Evolutionary conservation across 2,797 vertebrate species (phyloP).

Genomic region (Falco biarmicus): DNA sequence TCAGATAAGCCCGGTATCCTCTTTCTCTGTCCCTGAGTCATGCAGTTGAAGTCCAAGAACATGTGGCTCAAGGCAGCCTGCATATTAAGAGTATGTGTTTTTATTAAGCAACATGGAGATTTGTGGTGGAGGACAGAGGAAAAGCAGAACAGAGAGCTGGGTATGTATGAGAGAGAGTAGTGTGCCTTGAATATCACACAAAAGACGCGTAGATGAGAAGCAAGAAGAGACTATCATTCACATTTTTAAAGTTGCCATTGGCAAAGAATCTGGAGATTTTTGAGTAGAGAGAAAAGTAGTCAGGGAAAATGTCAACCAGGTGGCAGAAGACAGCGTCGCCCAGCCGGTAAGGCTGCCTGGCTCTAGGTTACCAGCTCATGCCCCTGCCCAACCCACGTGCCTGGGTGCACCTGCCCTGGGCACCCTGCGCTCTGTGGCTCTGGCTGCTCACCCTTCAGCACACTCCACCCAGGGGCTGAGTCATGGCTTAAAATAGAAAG

Average conservation of each 20-base stretch:
- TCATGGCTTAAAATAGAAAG: slow-evolving; percentile 25
- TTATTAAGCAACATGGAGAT: neutral
- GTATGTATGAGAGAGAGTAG: neutral
- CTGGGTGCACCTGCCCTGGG: neutral
- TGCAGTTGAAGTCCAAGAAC: neutral
- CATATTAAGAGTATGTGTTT: neutral
- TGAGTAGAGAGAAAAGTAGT: neutral
- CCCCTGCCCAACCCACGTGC: neutral
- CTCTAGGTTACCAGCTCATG: neutral
- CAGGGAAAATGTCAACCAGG: neutral
- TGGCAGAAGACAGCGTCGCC: neutral
- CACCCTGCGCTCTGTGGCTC: neutral
- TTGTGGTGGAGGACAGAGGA: neutral
- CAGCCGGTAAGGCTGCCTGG: neutral
- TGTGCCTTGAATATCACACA: neutral
- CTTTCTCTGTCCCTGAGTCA: neutral
- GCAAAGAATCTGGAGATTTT: neutral
- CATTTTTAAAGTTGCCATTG: neutral
- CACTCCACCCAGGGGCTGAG: neutral
- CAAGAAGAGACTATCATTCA: neutral
- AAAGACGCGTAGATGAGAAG: neutral
- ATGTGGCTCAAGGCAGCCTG: neutral
- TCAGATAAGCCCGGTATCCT: neutral
- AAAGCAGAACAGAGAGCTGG: neutral
- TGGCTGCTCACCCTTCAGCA: neutral